Percentiles rank a stretch among this genome's conserved stretches.
Evolutionary conservation across 2,888 invertebrate genomes (phyloP).

Genomic region (Deilephila porcellus): DNA sequence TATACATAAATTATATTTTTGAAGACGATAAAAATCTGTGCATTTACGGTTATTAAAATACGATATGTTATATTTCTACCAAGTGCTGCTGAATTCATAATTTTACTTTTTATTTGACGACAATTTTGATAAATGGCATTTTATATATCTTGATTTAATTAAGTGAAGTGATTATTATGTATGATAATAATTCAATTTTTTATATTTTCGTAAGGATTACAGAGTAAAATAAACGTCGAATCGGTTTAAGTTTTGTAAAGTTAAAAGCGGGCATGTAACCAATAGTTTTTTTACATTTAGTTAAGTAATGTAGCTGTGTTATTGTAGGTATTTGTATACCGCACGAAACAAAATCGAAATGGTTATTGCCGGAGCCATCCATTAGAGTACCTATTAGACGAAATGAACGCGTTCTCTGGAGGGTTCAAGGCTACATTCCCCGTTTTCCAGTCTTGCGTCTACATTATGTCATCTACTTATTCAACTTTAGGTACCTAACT

Average conservation of each 20-base stretch:
- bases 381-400: slow-evolving; percentile 42
- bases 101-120: too few species aligned
- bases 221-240: too few species aligned
- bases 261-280: not conserved
- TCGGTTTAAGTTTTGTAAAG: not conserved
- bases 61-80: too few species aligned
- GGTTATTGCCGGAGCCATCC: slow-evolving; percentile 28
- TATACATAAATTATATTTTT: too few species aligned
- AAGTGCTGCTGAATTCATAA: too few species aligned
- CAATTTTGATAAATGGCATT: too few species aligned
- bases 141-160: too few species aligned
- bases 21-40: too few species aligned
- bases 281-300: not conserved
- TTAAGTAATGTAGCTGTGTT: not conserved
- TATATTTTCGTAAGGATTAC: too few species aligned
- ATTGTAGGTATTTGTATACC: not conserved
- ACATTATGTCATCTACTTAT: not conserved
- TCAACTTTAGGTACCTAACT: not conserved
- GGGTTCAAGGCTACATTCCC: slow-evolving; percentile 52
- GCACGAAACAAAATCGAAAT: not conserved
- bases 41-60: too few species aligned
- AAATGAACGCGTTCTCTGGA: slow-evolving; percentile 47
- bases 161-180: too few species aligned
- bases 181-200: too few species aligned
- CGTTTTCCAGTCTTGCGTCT: slow-evolving; percentile 19